A percentile compares a stretch with the other conserved stretches of the same genome.
Evolutionary conservation across 2,888 invertebrate species (phyloP).

Genomic region (Phortica magna): DNA sequence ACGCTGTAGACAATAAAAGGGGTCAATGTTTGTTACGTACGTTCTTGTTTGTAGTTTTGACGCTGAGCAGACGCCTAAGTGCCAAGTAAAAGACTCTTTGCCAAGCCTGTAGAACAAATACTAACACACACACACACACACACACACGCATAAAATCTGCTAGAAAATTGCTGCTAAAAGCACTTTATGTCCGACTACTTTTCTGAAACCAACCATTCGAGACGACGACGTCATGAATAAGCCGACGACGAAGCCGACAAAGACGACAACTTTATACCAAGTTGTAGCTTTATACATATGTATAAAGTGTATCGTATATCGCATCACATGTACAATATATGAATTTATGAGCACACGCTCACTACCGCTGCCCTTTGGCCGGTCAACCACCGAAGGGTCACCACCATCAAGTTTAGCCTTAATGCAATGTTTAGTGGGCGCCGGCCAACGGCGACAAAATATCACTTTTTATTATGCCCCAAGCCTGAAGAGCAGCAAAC

Average conservation of each 20-base stretch:
- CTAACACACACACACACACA: not conserved
- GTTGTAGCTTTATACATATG: not conserved
- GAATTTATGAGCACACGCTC: conserved; percentile 17
- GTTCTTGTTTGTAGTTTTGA: conserved; percentile 25
- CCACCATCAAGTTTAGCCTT: not conserved
- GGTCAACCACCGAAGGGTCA: not conserved
- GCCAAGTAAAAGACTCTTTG: conserved; percentile 16
- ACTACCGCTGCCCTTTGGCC: not conserved
- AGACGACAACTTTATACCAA: conserved; percentile 1
- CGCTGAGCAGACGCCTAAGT: conserved; percentile 5
- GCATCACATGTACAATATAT: conserved; percentile 1
- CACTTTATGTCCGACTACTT: conserved; percentile 22
- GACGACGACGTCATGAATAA: not conserved
- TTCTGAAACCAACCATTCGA: conserved; percentile 1
- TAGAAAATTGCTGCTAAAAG: conserved; percentile 27
- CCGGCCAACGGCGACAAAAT: not conserved
- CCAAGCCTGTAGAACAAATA: not conserved
- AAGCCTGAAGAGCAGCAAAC: not conserved
- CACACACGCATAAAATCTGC: conserved; percentile 7
- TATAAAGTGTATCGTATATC: not conserved
- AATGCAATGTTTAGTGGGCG: not conserved
- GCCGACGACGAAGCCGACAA: not conserved
- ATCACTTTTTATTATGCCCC: not conserved
- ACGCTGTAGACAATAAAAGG: conserved; percentile 42
- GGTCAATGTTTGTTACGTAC: conserved; percentile 68